Base-by-base conservation (phyloP, 1,140 invertebrate species). In the Drosophila pallidifrons region DNA sequence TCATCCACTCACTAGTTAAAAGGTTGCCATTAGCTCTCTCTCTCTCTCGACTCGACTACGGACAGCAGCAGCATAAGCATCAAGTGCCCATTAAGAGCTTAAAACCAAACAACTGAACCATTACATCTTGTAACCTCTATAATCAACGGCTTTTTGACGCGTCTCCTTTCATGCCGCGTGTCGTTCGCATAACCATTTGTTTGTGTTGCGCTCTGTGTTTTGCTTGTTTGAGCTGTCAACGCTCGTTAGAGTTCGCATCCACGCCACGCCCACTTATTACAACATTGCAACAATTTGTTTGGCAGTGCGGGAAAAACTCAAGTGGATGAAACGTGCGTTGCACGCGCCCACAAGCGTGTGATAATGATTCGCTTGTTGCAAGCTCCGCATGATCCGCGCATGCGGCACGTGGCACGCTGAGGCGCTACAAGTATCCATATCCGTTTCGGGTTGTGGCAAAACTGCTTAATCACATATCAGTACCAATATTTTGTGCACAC, bases 371-470 rank as follows among this genome's bases (percentile, higher is more conserved):
- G 41, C 20, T 51, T 88, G 81, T 82, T 82, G 83, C 72, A 69
- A 55, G 72, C 55, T 51, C 43, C 69, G 64, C 79, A 83, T 89
- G 79, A 3, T 25, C 20, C 20, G 20, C 91, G 71, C 66, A 66
- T 66, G 74, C 70, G 88, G 65, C 90, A 91, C 90, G 90, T 91
- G 90, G 20, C 78, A 16, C 30, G 28, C 13, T 43, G n/a, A 4
- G 54, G 15, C 55, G 75, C 83, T 79, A 79, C 82, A 91, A 91
- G 91, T 91, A 91, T 91, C 91, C 82, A 90, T 91, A 90, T 91
- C 91, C 90, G 78, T 80, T 82, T 81, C 59, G 73, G 79, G 74
- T 67, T 87, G 82, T 63, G 64, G 60, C 82, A 72, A 38, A 38
- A 86, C 78, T 82, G 75, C 87, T 87, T 87, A 87, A 55, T 75